Percentiles rank a stretch among this genome's conserved stretches.
phyloP scores from a whole-genome alignment of 2,888 invertebrate genomes.

The Acronicta aceris region DNA sequence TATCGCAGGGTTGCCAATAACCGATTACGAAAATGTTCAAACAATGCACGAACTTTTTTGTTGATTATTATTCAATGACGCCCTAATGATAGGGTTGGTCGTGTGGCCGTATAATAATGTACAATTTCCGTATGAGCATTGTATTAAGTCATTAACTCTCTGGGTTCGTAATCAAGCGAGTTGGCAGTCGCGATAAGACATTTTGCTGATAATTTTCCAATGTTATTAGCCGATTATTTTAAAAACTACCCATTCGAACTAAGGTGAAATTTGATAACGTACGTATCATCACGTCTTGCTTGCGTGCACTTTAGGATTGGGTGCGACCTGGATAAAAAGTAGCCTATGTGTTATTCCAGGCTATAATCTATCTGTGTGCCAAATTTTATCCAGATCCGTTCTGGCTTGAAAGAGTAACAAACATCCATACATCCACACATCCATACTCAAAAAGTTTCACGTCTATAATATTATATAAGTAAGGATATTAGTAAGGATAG shows the following conservation, averaged over 20 bases:
- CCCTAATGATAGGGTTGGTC: slow-evolving; percentile 74
- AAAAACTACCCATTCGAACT: neutral
- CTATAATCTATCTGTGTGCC: no score
- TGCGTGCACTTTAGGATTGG: no score
- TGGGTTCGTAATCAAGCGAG: slow-evolving; percentile 65
- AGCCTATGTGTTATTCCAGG: no score
- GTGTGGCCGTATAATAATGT: slow-evolving; percentile 70
- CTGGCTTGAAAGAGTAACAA: no score
- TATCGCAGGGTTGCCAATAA: slow-evolving; percentile 46
- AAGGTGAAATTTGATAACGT: no score
- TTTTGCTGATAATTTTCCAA: slow-evolving; percentile 22
- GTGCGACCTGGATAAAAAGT: no score
- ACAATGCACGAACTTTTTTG: slow-evolving; percentile 55
- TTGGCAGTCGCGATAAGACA: slow-evolving; percentile 43
- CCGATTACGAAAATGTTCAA: slow-evolving; percentile 52
- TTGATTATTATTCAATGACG: slow-evolving; percentile 72
- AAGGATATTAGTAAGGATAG: no score
- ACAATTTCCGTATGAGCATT: slow-evolving; percentile 81
- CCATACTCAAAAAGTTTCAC: no score
- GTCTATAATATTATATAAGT: no score
- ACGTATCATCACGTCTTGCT: no score
- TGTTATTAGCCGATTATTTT: neutral
- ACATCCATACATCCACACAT: no score
- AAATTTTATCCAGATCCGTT: no score
- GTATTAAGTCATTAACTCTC: slow-evolving; percentile 81